phyloP scores from a whole-genome alignment of 2,797 vertebrate genomes.

The Balearica regulorum region DNA sequence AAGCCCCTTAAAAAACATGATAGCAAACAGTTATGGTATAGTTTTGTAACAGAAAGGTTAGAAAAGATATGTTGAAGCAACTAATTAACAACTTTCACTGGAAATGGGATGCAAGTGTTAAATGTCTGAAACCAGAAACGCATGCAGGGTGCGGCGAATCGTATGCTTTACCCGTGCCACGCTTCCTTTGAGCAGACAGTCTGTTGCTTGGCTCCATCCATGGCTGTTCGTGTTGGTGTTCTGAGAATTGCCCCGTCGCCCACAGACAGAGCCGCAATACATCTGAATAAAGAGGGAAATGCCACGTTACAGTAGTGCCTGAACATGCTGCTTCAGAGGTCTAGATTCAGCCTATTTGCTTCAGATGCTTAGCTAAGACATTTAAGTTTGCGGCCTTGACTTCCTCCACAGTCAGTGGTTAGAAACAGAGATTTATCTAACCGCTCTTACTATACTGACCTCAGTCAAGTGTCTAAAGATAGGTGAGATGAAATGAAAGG shows the following conservation, averaged over 20 bases:
- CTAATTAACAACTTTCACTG: not conserved
- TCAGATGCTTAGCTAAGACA: not conserved
- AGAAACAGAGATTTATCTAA: not conserved
- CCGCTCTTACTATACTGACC: not conserved
- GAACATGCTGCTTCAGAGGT: not conserved
- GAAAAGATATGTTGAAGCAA: not conserved
- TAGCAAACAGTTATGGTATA: not conserved
- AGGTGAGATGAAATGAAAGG: slow-evolving; percentile 2
- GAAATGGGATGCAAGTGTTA: not conserved
- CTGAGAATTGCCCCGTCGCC: slow-evolving; percentile 71
- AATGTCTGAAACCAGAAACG: not conserved
- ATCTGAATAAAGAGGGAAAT: slow-evolving; percentile 61
- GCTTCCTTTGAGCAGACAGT: slow-evolving; percentile 80
- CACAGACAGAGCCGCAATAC: slow-evolving; percentile 66
- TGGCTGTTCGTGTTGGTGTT: slow-evolving; percentile 33
- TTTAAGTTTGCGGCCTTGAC: not conserved
- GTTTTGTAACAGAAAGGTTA: not conserved
- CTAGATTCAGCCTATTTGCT: not conserved
- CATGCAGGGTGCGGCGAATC: rapidly evolving
- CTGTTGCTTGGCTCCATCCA: slow-evolving; percentile 81
- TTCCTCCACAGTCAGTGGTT: not conserved
- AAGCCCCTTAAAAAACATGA: not conserved
- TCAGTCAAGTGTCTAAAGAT: not conserved
- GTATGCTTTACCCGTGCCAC: slow-evolving; percentile 84
- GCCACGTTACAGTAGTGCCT: not conserved